Evolutionary conservation across 2,888 invertebrate species (phyloP), one percentile per base, ranked within the genome.

Genomic region (Galerucella pusilla): DNA sequence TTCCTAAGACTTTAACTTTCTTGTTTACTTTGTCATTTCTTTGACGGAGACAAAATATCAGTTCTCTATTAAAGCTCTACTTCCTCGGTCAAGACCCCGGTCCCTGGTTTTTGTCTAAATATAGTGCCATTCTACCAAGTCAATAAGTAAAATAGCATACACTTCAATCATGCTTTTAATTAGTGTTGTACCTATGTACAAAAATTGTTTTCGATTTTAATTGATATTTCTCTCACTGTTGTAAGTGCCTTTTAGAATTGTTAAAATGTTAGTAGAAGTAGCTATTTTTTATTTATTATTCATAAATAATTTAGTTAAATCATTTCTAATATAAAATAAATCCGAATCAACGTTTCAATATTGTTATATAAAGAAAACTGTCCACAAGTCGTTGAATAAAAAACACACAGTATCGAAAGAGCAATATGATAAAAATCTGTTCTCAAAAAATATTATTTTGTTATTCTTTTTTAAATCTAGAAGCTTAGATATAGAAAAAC

Each of bases 241-340:
- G 1, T 28, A 71, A 71, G 64, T 64, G 71, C 71, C 64, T 71
- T 71, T 70, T 49, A 61, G 45, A 69, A 25, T 42, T 60, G 35
- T 46, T 60, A 69, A 69, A n/a, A 69, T 20, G 20, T n/a, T 7
- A 63, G 42, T 16, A n/a, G n/a, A 61, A 35, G 7, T 61, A 14
- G 61, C 42, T 12, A 61, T 42, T 7, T 61, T 61, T 11, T 61
- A 35, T 61, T 3, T 59, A 20, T 16, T 25, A 2, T 0, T 61
- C 1, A 61, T 25, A 42, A 42, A 42, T 42, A 42, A 42, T 28
- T 28, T 28, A 28, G 35, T 6, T 35, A 35, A 35, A 35, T 35
- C 20, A 20, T 20, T 20, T 20, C 20, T 20, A 25, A 60, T 25
- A 60, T 6, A 52, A 52, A n/a, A n/a, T 52, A 7, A 52, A 52